Base-by-base conservation (phyloP, 2,797 vertebrate genomes). In the Leuciscus waleckii region DNA sequence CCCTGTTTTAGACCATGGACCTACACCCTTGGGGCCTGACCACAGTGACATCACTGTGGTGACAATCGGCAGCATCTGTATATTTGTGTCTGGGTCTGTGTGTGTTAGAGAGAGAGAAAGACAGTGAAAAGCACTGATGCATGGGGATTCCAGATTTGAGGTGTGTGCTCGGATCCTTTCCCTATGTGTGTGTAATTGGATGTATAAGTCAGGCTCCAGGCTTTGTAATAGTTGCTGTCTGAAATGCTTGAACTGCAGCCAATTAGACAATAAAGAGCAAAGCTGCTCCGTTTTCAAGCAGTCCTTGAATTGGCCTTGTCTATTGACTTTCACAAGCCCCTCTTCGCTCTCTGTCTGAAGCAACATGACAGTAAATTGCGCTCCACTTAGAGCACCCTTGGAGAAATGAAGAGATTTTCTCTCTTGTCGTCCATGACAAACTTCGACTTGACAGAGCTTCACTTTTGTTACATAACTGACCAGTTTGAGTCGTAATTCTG, bases 201-300 rank as follows among this genome's bases (percentile, higher is more conserved):
- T 83, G 49, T 4, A 54, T 4, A 54, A 35, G 83, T 79, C 79
- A 29, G 69, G 61, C 79, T 79, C 39, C 54, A 2, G 86, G 73
- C 90, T 92, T 91, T 93, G 90, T 94, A 93, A 93, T 95, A 49
- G 81, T 68, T 61, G 87, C 92, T 82, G 88, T 91, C 86, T 89
- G 89, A 91, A 89, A 76, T 26, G 89, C 90, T 93, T 93, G 91
- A 95, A 91, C 90, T 92, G 89, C 54, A 81, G 91, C 92, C 93
- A 94, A 91, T 95, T 93, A 93, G 89, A 91, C 92, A 93, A 91
- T 92, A 93, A 94, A 92, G 90, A 89, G 74, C 90, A 90, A 91
- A 91, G 74, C 91, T 83, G 74, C 58, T 43, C 32, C 2, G 41
- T 78, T 58, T 65, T 71, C 23, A 23, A 51, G 35, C 56, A 65